phyloP scores from a whole-genome alignment of 2,797 vertebrate genomes.

The Silurus aristotelis region DNA sequence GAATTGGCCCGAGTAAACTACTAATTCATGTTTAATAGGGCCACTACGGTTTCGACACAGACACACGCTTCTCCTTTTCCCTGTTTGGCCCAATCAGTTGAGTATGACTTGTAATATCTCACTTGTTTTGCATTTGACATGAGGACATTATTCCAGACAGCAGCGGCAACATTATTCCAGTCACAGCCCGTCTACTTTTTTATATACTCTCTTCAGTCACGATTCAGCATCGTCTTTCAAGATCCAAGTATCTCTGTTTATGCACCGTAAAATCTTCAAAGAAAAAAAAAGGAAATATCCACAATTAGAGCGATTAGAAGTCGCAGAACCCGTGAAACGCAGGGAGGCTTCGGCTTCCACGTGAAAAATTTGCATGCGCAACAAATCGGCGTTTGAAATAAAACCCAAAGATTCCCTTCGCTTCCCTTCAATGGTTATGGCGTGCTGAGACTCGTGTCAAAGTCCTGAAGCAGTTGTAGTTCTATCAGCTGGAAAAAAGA shows the following conservation, averaged over 20 bases:
- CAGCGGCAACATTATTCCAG: background rate
- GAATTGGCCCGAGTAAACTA: conserved; percentile 32
- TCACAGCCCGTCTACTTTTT: conserved; percentile 17
- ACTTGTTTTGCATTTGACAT: background rate
- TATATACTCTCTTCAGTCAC: conserved; percentile 8
- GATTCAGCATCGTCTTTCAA: background rate
- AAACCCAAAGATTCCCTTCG: background rate
- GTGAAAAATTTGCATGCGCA: background rate
- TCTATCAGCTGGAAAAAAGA: conserved; percentile 20
- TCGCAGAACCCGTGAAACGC: background rate
- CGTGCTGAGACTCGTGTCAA: background rate
- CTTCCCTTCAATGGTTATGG: background rate
- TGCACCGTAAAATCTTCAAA: background rate
- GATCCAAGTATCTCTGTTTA: background rate
- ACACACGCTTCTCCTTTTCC: conserved; percentile 13
- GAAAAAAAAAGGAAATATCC: conserved; percentile 6
- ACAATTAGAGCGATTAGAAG: conserved; percentile 8
- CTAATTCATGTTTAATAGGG: conserved; percentile 33
- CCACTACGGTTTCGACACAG: conserved; percentile 8
- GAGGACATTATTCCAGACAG: background rate
- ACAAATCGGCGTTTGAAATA: conserved; percentile 9
- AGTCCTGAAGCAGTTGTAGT: conserved; percentile 20
- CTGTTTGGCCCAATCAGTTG: conserved; percentile 17
- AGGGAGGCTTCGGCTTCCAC: background rate
- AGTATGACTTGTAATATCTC: conserved; percentile 1